Base-by-base conservation (phyloP, 2,797 vertebrate genomes). In the Scarus forsteni region DNA sequence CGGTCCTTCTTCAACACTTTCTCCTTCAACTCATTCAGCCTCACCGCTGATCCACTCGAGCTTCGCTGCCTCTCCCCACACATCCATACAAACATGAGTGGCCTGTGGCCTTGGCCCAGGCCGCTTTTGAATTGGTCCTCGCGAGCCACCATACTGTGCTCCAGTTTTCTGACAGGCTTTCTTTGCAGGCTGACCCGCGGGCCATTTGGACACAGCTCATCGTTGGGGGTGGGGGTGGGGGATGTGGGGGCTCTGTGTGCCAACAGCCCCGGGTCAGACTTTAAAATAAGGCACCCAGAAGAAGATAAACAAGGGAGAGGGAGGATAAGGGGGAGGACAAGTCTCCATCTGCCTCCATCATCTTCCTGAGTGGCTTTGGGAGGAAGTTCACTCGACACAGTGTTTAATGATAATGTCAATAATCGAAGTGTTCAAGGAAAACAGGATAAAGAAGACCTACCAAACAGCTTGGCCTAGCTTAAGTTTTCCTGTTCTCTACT, bases 91-190 rank as follows among this genome's bases (percentile, higher is more conserved):
- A 40, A 66, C 44, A 50, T 8, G 46, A 18, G 3, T 44, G 42
- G 61, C 66, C 54, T 1, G 7, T 38, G 67, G 77, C 36, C 46
- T 70, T 67, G 64, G 68, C 74, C 11, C 14, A 18, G 8, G 19
- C 39, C 1, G n/a, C 48, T 66, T 44, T 15, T 73, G 46, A 71
- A 51, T 38, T 39, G 50, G 46, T 60, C 49, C 79, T 34, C 81
- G 50, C 59, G 6, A 52, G 39, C 62, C 60, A 10, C 79, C 81
- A 86, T 84, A 77, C 86, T 84, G 76, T 84, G 79, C 79, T 85
- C 85, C 59, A 70, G 52, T 86, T 87, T 74, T 59, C 66, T 73
- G 61, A 81, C 73, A 67, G 80, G 66, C 70, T 69, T 66, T 52
- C 66, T 81, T 51, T 43, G 42, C 70, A 78, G 85, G 79, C 74